Base-by-base conservation (phyloP, 92 coral and sea anemone genomes). In the Umimayanthus chanpuru region DNA sequence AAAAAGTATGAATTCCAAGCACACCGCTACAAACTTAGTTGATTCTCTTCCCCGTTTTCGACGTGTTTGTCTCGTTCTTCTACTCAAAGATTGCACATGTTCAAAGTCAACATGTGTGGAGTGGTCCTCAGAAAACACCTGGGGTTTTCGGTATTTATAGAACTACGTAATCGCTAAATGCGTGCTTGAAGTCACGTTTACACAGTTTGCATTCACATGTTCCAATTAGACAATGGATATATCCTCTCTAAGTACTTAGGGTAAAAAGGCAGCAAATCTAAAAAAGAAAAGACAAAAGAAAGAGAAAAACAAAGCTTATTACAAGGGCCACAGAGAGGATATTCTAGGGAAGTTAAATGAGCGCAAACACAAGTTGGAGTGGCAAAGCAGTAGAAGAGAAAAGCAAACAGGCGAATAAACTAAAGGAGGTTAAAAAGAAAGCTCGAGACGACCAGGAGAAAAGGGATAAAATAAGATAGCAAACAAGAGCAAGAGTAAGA, bases 401-500 rank as follows among this genome's bases (percentile, higher is more conserved):
- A 30, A 36, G 38, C 41, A 73, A 73, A 73, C 14, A 15, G 61
- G 61, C 18, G 28, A 71, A 71, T 4, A 71, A 71, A 71, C 9
- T 12, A 71, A 71, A 71, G 15, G 14, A 71, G 36, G 76, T 16
- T 12, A 79, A 55, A 79, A 44, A 79, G 64, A 32, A 79, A 79
- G 61, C 43, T 79, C 83, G 44, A 79, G 83, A 79, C 18, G 36
- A 79, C 30, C 6, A 79, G 83, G 70, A 26, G 83, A 79, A 79
- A 79, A 11, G 83, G n/a, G 83, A 79, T 53, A 79, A 79, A 79
- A 53, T 53, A 79, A 77, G 65, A 77, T 36, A 77, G 66, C 81
- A 77, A 77, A 49, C 64, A 56, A 79, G 71, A 56, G 83, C 68
- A 79, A 53, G 83, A 79, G 83, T 79, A 23, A 79, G 83, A 36